Conservation (phyloP, 2,888 invertebrate species). For the Seira sanloemensis region DNA sequence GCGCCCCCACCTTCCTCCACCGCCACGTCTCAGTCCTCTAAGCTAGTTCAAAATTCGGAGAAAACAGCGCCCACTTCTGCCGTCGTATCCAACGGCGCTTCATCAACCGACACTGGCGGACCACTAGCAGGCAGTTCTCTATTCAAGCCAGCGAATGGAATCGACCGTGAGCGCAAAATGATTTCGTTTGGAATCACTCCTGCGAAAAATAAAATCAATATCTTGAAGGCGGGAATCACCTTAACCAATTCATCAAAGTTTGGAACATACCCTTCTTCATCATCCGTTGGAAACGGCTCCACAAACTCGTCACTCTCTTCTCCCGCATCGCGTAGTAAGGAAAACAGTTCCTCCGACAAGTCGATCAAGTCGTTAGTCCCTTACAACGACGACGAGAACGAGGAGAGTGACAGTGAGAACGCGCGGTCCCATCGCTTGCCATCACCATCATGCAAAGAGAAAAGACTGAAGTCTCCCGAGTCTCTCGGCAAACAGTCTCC, state of each 20-base stretch:
- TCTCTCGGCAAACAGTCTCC: not conserved
- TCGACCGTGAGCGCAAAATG: conserved; percentile 28
- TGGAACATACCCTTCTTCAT: not conserved
- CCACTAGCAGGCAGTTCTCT: not conserved
- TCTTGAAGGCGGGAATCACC: conserved; percentile 50
- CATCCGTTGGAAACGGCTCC: conserved; percentile 11
- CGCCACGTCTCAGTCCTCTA: conserved; percentile 16
- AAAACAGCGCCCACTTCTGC: not conserved
- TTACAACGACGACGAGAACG: conserved; percentile 58
- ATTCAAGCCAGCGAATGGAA: not conserved
- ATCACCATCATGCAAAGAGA: conserved; percentile 24
- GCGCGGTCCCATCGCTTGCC: conserved; percentile 6
- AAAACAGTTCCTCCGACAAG: conserved; percentile 9
- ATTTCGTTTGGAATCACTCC: conserved; percentile 42
- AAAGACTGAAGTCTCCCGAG: conserved; percentile 58
- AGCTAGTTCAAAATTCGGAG: conserved; percentile 18
- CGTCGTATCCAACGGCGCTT: not conserved
- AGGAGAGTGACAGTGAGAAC: conserved; percentile 54
- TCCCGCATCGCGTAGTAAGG: not conserved
- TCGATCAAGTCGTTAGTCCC: conserved; percentile 52
- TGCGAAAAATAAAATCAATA: conserved; percentile 46
- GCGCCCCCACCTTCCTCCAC: not conserved
- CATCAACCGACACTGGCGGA: conserved; percentile 15
- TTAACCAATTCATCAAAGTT: conserved; percentile 44
- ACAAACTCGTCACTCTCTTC: not conserved